phyloP scores from a whole-genome alignment of 35 echinoderm and acorn worm species.

The Heliocidaris tuberculata region DNA sequence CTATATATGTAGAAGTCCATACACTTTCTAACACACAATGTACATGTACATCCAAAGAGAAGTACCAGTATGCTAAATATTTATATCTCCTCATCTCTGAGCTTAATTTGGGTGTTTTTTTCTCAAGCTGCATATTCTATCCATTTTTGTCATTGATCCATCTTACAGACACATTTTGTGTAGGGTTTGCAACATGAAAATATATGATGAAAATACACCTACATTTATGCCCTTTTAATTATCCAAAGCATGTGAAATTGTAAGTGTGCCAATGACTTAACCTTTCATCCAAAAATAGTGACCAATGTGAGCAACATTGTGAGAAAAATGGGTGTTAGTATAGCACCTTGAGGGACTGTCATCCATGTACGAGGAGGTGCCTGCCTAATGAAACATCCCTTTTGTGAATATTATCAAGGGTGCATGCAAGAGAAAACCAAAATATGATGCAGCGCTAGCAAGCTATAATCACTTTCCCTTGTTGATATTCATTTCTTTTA shows the following conservation, averaged over 20 bases:
- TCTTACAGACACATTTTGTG: background rate
- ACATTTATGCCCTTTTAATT: too few species aligned
- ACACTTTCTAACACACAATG: too few species aligned
- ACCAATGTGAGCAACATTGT: background rate
- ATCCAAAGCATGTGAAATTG: too few species aligned
- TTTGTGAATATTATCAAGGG: too few species aligned
- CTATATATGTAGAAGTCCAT: too few species aligned
- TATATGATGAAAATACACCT: background rate
- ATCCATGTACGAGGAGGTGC: background rate
- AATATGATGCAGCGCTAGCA: too few species aligned
- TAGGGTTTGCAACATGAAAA: background rate
- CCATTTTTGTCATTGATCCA: background rate
- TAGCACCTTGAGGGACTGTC: background rate
- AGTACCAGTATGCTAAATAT: too few species aligned
- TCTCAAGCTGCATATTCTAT: background rate
- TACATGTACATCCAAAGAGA: background rate
- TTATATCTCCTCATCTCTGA: background rate
- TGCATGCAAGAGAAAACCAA: too few species aligned
- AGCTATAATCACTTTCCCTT: too few species aligned
- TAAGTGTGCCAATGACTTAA: too few species aligned
- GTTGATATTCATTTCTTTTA: too few species aligned
- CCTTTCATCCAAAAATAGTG: too few species aligned
- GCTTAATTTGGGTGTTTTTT: background rate
- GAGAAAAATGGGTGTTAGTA: background rate
- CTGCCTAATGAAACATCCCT: background rate